Evolutionary conservation across 2,797 vertebrate genomes (phyloP).

Genomic region (Anas bahamensis): DNA sequence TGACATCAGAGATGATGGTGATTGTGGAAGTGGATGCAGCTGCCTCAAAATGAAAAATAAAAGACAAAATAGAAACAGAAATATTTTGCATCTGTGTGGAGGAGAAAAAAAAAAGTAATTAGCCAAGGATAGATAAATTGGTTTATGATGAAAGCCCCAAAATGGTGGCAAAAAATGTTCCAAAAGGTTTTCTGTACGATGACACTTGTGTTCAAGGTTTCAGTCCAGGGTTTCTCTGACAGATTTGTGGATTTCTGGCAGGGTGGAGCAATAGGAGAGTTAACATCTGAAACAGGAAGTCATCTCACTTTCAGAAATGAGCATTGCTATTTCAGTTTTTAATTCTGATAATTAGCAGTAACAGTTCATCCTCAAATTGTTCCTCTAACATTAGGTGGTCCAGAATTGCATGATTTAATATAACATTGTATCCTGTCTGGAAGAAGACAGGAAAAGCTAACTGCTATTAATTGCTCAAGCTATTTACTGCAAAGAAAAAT

Average conservation of each 20-base stretch:
- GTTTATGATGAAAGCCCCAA: slow-evolving; percentile 14
- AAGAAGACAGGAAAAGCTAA: slow-evolving; percentile 5
- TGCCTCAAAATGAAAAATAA: background rate
- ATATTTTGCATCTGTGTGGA: background rate
- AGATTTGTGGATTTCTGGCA: background rate
- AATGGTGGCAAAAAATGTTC: background rate
- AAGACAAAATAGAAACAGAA: background rate
- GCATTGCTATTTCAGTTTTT: slow-evolving; percentile 3
- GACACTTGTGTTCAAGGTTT: background rate
- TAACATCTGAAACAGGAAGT: background rate
- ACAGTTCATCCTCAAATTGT: background rate
- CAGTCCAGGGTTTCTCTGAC: background rate
- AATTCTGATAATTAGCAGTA: slow-evolving; percentile 12
- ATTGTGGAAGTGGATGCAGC: slow-evolving; percentile 13
- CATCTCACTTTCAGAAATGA: background rate
- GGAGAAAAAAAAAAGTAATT: background rate
- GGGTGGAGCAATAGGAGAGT: background rate
- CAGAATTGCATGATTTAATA: background rate
- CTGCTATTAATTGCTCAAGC: slow-evolving; percentile 14
- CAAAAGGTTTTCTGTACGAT: background rate
- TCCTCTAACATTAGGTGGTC: background rate
- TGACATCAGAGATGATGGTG: background rate
- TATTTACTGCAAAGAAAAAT: background rate
- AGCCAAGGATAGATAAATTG: background rate
- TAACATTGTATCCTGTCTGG: background rate